Percentiles rank a stretch among this genome's conserved stretches.
phyloP scores from a whole-genome alignment of 2,888 invertebrate species.

The Cynaeus angustus region DNA sequence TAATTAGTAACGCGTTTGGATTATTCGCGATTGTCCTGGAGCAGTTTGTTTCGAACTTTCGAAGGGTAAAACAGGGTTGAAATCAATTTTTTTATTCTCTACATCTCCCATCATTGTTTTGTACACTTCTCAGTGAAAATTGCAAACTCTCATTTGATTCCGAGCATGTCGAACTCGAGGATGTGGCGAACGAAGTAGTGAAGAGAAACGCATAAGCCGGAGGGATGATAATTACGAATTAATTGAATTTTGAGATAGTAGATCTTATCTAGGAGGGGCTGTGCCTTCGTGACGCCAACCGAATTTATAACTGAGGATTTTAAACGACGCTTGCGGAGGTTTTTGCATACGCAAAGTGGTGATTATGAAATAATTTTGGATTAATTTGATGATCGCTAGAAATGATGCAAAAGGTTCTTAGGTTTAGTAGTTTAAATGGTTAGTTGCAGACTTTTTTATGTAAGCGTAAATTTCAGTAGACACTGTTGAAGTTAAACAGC shows the following conservation, averaged over 20 bases:
- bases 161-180: slow-evolving; percentile 5
- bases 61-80: neutral
- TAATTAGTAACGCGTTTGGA: slow-evolving; percentile 32
- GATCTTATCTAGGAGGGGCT: slow-evolving; percentile 25
- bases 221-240: slow-evolving; percentile 36
- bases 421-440: neutral
- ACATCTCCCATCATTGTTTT: slow-evolving; percentile 2
- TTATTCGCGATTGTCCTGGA: slow-evolving; percentile 21
- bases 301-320: slow-evolving; percentile 24
- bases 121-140: neutral
- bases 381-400: slow-evolving; percentile 17
- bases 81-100: slow-evolving; percentile 1
- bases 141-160: neutral
- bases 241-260: slow-evolving; percentile 37
- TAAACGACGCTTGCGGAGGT: neutral
- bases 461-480: too few relatives aligned
- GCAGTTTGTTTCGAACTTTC: slow-evolving; percentile 32
- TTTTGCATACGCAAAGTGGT: slow-evolving; percentile 21
- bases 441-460: too few relatives aligned
- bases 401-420: neutral
- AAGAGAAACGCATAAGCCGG: slow-evolving; percentile 18
- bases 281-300: slow-evolving; percentile 19
- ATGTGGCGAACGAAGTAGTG: slow-evolving; percentile 6
- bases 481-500: too few relatives aligned
- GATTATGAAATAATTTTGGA: slow-evolving; percentile 26